These are phyloP conservation scores for Lucinisca nassula DNA, from an alignment of 2,888 invertebrate genomes.

Conservation along the genomic window DNA sequence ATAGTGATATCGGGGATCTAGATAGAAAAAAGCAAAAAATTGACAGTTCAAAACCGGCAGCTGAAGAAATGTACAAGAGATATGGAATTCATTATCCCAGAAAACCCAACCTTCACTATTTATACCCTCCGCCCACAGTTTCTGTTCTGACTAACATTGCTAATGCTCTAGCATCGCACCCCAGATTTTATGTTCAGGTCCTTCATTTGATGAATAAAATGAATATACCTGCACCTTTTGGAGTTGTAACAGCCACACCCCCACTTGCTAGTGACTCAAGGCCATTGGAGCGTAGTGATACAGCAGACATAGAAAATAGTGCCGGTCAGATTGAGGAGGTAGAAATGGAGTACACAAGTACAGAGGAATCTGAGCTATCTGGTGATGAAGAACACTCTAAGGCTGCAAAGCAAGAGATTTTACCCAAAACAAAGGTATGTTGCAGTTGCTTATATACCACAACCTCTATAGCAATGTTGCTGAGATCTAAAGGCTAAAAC, in stretches of 20 bases:
- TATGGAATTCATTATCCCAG: conserved; percentile 82
- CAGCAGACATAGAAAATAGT: conserved; percentile 24
- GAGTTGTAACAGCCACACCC: conserved; percentile 83
- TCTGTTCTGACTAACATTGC: conserved; percentile 93
- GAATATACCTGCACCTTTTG: conserved; percentile 96
- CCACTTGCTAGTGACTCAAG: conserved; percentile 67
- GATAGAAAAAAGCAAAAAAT: background rate
- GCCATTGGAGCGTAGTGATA: conserved; percentile 10
- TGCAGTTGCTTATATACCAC: background rate
- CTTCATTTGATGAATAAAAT: conserved; percentile 98
- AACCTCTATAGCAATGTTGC: too few relatives aligned
- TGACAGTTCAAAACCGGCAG: background rate
- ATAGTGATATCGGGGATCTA: background rate
- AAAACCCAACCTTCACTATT: conserved; percentile 90
- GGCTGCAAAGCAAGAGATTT: background rate
- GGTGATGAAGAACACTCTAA: conserved; percentile 88
- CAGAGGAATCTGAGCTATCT: conserved; percentile 91
- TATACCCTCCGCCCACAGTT: conserved; percentile 93
- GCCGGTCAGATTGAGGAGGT: conserved; percentile 64
- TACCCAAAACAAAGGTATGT: background rate
- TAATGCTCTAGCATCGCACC: conserved; percentile 92
- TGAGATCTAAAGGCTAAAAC: too few relatives aligned
- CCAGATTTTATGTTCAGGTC: conserved; percentile 93
- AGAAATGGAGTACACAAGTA: conserved; percentile 79
- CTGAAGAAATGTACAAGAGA: conserved; percentile 42